phyloP scores from a whole-genome alignment of 2,888 invertebrate genomes.

The Aricia artaxerxes region DNA sequence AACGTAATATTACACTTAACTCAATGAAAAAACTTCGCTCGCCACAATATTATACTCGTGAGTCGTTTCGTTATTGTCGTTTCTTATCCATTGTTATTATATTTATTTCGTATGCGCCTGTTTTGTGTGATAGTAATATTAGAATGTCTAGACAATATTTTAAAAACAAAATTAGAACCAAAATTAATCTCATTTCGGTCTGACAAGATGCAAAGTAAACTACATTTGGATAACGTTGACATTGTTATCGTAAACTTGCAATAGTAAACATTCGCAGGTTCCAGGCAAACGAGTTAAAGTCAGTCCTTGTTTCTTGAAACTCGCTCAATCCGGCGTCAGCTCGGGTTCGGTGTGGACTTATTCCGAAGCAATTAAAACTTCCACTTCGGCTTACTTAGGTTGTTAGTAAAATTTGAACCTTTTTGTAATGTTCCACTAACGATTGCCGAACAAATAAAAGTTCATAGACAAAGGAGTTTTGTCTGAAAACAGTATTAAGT shows the following conservation, averaged over 20 bases:
- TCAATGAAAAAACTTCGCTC: conserved; percentile 3
- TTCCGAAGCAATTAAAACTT: conserved; percentile 75
- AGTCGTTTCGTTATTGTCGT: background rate
- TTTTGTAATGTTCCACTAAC: conserved; percentile 66
- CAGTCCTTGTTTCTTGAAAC: conserved; percentile 47
- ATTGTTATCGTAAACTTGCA: conserved; percentile 32
- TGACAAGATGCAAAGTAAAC: background rate
- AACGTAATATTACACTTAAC: conserved; percentile 14
- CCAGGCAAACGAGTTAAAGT: conserved; percentile 53
- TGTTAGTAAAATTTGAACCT: conserved; percentile 67
- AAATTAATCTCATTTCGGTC: background rate
- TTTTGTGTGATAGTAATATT: no score
- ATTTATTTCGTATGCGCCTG: background rate
- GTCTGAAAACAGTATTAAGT: conserved; percentile 68
- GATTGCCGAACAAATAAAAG: conserved; percentile 70
- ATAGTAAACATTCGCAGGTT: conserved; percentile 46
- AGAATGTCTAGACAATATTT: no score
- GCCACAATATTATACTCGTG: background rate
- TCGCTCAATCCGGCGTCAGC: conserved; percentile 44
- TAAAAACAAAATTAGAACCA: no score
- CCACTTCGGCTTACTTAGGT: conserved; percentile 57
- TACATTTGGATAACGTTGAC: conserved; percentile 1
- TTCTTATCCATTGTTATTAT: background rate
- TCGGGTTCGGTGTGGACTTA: conserved; percentile 56
- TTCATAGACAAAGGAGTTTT: conserved; percentile 64